Percentiles rank a stretch among this genome's conserved stretches.
phyloP scores from a whole-genome alignment of 2,888 invertebrate species.

The Ormyrus labotus region DNA sequence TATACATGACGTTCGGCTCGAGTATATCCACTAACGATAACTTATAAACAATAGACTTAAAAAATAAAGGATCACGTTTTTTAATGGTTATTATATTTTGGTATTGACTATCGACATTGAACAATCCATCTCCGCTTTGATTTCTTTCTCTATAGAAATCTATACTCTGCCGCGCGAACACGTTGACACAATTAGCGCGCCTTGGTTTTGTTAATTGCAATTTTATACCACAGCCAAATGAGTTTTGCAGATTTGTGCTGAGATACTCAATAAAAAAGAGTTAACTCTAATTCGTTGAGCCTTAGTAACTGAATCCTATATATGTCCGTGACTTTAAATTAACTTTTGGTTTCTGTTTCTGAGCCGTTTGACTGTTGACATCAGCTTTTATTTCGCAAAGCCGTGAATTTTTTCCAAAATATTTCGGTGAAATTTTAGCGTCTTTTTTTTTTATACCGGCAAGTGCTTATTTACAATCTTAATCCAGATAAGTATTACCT shows the following conservation, averaged over 20 bases:
- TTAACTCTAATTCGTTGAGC: slow-evolving; percentile 36
- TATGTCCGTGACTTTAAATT: too few species aligned
- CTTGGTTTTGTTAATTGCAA: slow-evolving; percentile 32
- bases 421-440: too few species aligned
- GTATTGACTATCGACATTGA: slow-evolving; percentile 58
- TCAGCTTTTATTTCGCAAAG: too few species aligned
- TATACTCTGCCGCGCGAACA: slow-evolving; percentile 19
- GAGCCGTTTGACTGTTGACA: too few species aligned
- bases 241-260: slow-evolving; percentile 33
- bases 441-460: not conserved
- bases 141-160: slow-evolving; percentile 35
- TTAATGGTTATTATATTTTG: slow-evolving; percentile 15
- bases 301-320: too few species aligned
- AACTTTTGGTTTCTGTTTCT: too few species aligned
- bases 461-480: slow-evolving; percentile 43
- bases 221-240: slow-evolving; percentile 39
- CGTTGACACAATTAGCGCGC: slow-evolving; percentile 11
- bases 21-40: slow-evolving; percentile 41
- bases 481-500: slow-evolving; percentile 26
- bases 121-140: slow-evolving; percentile 47
- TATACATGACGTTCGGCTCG: slow-evolving; percentile 20
- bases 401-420: too few species aligned
- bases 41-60: slow-evolving; percentile 43
- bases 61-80: slow-evolving; percentile 51
- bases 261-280: slow-evolving; percentile 38